A percentile compares a stretch with the other conserved stretches of the same genome.
Conservation (phyloP, 2,797 vertebrate species). For the Pangasius macronema region DNA sequence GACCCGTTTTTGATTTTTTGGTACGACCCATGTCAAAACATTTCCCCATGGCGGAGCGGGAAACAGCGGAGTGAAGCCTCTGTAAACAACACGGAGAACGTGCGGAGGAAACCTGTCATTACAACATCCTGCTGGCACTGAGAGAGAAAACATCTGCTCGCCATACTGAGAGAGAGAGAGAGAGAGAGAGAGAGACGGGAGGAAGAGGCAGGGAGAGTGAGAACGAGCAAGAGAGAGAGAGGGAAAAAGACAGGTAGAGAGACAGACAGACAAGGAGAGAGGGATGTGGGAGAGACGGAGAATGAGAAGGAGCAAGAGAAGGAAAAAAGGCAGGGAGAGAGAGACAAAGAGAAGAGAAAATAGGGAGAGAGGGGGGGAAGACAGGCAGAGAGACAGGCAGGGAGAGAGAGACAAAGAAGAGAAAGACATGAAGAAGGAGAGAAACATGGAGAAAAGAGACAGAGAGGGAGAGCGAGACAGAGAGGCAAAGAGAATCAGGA, state of each 20-base stretch:
- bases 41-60: slow-evolving; percentile 58
- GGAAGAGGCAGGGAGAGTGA: too few relatives aligned
- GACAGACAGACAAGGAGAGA: neutral
- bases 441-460: neutral
- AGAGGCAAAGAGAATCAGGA: neutral
- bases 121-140: slow-evolving; percentile 70
- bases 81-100: slow-evolving; percentile 55
- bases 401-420: neutral
- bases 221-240: too few relatives aligned
- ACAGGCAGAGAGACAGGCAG: neutral
- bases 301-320: too few relatives aligned
- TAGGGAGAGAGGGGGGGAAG: too few relatives aligned
- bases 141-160: slow-evolving; percentile 61
- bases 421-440: neutral
- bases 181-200: neutral
- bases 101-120: slow-evolving; percentile 59
- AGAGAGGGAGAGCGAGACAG: neutral
- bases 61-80: slow-evolving; percentile 59
- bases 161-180: slow-evolving; percentile 11
- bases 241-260: neutral
- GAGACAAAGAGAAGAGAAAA: neutral
- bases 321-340: too few relatives aligned
- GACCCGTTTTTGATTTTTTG: slow-evolving; percentile 22
- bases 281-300: too few relatives aligned
- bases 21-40: slow-evolving; percentile 63